These are phyloP conservation scores for Agrypnia vestita DNA, from an alignment of 1,140 invertebrate genomes.

Conservation along the genomic window DNA sequence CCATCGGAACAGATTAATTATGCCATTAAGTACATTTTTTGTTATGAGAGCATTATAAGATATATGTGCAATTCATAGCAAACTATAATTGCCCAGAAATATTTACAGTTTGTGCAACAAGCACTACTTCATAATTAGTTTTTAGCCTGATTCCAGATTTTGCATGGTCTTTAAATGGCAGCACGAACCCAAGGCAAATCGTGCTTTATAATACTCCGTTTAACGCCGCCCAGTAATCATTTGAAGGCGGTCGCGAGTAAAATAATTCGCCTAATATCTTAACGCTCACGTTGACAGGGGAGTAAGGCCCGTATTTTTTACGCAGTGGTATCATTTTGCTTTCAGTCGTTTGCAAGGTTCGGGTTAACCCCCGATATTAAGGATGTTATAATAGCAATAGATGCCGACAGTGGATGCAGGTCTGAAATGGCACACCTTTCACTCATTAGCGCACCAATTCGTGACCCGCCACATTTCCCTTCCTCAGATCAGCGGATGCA, in stretches of 20 bases:
- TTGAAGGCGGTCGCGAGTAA: neutral
- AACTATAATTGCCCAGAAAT: constrained; percentile 12
- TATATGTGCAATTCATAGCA: neutral
- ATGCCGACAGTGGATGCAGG: constrained; percentile 6
- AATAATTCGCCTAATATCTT: neutral
- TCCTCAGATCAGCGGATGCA: neutral
- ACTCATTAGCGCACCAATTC: constrained; percentile 18
- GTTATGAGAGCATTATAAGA: too few species aligned
- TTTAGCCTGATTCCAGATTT: constrained; percentile 17
- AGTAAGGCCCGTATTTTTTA: neutral
- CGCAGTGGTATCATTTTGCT: neutral
- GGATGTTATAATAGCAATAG: constrained; percentile 22
- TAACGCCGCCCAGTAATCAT: constrained; percentile 5
- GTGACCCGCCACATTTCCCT: constrained; percentile 9
- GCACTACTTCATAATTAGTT: constrained; percentile 18
- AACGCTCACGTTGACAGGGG: neutral
- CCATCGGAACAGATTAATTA: too few species aligned
- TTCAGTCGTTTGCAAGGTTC: neutral
- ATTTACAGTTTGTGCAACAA: constrained; percentile 16
- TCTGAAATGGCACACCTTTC: constrained; percentile 18
- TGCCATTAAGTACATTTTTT: too few species aligned
- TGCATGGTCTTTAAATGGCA: constrained; percentile 28
- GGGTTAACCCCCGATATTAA: constrained; percentile 29
- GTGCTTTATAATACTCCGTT: constrained; percentile 12
- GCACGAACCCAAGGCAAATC: constrained; percentile 27